Evolutionary conservation across 2,888 invertebrate species (phyloP).

Genomic region (Hypercompe scribonia): DNA sequence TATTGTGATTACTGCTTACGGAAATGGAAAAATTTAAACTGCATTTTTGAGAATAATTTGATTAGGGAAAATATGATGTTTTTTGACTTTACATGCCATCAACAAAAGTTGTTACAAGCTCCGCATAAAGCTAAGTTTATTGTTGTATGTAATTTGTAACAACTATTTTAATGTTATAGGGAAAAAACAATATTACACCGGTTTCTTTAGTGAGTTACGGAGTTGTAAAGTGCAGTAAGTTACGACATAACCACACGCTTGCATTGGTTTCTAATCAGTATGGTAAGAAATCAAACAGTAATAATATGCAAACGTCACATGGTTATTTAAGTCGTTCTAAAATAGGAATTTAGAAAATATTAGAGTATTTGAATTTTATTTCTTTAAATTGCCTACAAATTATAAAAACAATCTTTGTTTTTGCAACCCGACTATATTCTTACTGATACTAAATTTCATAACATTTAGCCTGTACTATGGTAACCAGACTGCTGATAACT

Average conservation of each 20-base stretch:
- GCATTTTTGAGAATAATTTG: background rate
- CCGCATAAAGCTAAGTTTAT: no score
- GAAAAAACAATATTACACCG: background rate
- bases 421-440: background rate
- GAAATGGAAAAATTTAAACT: background rate
- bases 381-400: background rate
- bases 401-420: background rate
- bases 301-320: background rate
- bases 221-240: background rate
- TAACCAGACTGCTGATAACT: no score
- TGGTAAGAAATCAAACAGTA: background rate
- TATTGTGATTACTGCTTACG: background rate
- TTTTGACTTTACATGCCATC: background rate
- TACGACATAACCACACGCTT: background rate
- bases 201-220: background rate
- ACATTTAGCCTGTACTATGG: background rate
- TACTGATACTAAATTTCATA: background rate
- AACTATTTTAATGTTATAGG: background rate
- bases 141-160: background rate
- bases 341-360: background rate
- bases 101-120: background rate
- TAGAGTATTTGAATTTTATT: background rate
- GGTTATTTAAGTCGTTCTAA: background rate
- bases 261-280: background rate
- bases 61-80: background rate